Percentiles rank a stretch among this genome's conserved stretches.
phyloP scores from a whole-genome alignment of 2,888 invertebrate species.

The Synergus umbraculus region DNA sequence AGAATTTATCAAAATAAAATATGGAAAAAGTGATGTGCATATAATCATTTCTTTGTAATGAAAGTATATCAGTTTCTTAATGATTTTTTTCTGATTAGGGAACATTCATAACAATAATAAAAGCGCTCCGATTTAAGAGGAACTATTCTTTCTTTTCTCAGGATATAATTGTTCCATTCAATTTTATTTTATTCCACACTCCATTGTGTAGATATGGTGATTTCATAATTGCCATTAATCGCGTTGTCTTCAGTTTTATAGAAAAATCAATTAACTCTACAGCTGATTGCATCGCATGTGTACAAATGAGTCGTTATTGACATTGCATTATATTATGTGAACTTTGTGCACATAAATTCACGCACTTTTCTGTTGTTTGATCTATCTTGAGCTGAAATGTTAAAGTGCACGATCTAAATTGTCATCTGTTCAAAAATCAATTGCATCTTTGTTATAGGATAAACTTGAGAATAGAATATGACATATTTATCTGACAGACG shows the following conservation, averaged over 20 bases:
- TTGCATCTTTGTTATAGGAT: slow-evolving; percentile 1
- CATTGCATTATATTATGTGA: slow-evolving; percentile 39
- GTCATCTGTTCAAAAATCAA: slow-evolving; percentile 12
- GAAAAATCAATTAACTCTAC: slow-evolving; percentile 16
- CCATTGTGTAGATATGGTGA: background rate
- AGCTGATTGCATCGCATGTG: background rate
- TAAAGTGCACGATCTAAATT: slow-evolving; percentile 30
- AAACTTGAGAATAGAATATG: slow-evolving; percentile 6
- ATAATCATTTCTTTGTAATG: no score
- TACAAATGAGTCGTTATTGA: background rate
- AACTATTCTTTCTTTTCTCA: background rate
- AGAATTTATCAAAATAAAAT: no score
- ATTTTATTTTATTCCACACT: background rate
- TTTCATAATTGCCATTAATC: background rate
- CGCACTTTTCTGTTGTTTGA: slow-evolving; percentile 28
- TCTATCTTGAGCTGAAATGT: slow-evolving; percentile 17
- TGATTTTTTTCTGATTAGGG: background rate
- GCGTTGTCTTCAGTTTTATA: background rate
- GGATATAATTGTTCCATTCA: background rate
- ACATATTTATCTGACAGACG: background rate
- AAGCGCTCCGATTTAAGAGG: background rate
- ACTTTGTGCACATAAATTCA: slow-evolving; percentile 39
- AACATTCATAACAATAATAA: background rate
- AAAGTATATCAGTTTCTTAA: background rate
- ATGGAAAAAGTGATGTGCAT: no score